Conservation (phyloP, 1,140 invertebrate genomes). For the Piezodorus guildinii region DNA sequence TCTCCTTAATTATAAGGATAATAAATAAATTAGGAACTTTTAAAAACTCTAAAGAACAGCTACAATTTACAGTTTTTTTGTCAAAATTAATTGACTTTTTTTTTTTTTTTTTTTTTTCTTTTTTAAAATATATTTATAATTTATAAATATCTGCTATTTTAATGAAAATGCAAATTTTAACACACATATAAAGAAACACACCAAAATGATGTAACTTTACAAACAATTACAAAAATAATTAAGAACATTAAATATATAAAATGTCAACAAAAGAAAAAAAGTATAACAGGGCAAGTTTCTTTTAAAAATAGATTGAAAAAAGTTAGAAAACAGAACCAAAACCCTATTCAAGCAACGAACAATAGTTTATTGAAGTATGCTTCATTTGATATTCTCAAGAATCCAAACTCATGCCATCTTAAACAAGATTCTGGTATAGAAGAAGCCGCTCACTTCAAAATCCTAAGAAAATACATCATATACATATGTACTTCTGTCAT, state of each 20-base stretch:
- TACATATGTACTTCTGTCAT: too few species aligned
- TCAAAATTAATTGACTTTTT: not conserved
- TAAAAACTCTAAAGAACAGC: not conserved
- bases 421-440: too few species aligned
- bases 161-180: not conserved
- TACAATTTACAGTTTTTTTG: not conserved
- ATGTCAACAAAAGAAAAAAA: constrained; percentile 16
- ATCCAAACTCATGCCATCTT: too few species aligned
- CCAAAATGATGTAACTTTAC: not conserved
- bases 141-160: constrained; percentile 7
- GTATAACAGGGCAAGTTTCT: not conserved
- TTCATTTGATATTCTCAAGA: too few species aligned
- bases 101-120: too few species aligned
- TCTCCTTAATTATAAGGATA: constrained; percentile 1
- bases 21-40: constrained; percentile 3
- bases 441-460: too few species aligned
- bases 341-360: not conserved
- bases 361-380: too few species aligned
- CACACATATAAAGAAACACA: not conserved
- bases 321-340: not conserved
- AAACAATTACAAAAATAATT: constrained; percentile 11
- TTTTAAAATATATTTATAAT: constrained; percentile 1
- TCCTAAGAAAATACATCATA: too few species aligned
- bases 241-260: constrained; percentile 15
- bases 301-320: not conserved